Conservation (phyloP, 2,888 invertebrate genomes). For the Euspilapteryx auroguttella region DNA sequence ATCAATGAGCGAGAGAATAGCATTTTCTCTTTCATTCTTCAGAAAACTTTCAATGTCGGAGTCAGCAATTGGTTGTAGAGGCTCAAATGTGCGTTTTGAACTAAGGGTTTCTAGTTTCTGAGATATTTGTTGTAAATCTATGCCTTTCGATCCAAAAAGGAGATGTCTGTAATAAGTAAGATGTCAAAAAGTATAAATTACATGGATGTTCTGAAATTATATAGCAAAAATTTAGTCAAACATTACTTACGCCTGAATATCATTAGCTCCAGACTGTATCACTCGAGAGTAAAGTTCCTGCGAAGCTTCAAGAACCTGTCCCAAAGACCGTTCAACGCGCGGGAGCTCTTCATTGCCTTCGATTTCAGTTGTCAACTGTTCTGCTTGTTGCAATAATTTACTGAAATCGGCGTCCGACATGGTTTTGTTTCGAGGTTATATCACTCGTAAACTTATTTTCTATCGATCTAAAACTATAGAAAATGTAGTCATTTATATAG, state of each 20-base stretch:
- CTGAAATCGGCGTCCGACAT: conserved; percentile 72
- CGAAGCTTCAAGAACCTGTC: conserved; percentile 90
- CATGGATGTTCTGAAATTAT: conserved; percentile 1
- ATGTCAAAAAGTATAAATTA: conserved; percentile 1
- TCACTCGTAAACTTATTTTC: background rate
- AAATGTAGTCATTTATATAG: too few species aligned
- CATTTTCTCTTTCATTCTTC: conserved; percentile 92
- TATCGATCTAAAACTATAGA: too few species aligned
- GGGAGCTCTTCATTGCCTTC: conserved; percentile 83
- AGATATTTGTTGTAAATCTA: conserved; percentile 91
- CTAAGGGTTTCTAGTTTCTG: conserved; percentile 89
- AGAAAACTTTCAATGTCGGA: conserved; percentile 89
- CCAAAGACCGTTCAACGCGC: conserved; percentile 84
- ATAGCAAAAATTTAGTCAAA: conserved; percentile 1
- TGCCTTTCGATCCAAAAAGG: conserved; percentile 87
- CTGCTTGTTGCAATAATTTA: conserved; percentile 87
- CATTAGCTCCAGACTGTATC: conserved; percentile 82
- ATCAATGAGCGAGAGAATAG: conserved; percentile 87
- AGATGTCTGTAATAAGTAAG: conserved; percentile 68
- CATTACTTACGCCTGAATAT: conserved; percentile 84
- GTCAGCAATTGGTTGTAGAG: conserved; percentile 87
- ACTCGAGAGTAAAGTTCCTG: conserved; percentile 87
- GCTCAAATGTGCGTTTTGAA: conserved; percentile 83
- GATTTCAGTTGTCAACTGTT: conserved; percentile 87
- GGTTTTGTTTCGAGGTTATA: conserved; percentile 15